A percentile compares a stretch with the other conserved stretches of the same genome.
These are phyloP conservation scores for Enoplosus armatus DNA, from an alignment of 2,797 vertebrate genomes.

Conservation along the genomic window DNA sequence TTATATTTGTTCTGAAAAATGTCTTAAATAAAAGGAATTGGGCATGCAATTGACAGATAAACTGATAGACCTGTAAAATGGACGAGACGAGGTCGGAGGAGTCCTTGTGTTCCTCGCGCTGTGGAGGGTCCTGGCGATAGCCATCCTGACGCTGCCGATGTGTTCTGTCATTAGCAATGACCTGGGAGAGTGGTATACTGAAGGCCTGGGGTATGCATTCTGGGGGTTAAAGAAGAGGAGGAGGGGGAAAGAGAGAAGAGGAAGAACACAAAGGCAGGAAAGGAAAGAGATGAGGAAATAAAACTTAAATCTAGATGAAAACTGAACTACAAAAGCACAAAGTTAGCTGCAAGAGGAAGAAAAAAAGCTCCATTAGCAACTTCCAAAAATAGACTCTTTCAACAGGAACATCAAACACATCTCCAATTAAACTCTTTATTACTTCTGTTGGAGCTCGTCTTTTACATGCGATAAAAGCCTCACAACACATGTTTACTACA, in stretches of 20 bases:
- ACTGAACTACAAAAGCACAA: neutral
- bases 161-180: constrained; percentile 93
- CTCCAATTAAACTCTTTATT: constrained; percentile 26
- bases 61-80: constrained; percentile 82
- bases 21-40: neutral
- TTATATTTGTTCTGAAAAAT: neutral
- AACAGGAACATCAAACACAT: constrained; percentile 36
- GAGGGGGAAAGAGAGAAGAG: neutral
- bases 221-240: constrained; percentile 60
- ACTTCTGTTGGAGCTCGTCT: constrained; percentile 22
- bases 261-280: neutral
- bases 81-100: constrained; percentile 92
- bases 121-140: constrained; percentile 79
- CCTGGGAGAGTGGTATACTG: constrained; percentile 93
- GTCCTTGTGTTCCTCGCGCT: constrained; percentile 92
- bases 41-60: neutral
- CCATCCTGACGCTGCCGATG: constrained; percentile 93
- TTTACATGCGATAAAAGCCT: constrained; percentile 46
- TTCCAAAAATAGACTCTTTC: constrained; percentile 27
- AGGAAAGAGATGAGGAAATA: neutral
- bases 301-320: neutral
- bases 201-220: constrained; percentile 94
- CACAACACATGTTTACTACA: constrained; percentile 44
- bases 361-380: neutral
- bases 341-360: neutral